These are phyloP conservation scores for Myotis pilosus DNA, from an alignment of 2,797 vertebrate species.

Conservation along the genomic window DNA sequence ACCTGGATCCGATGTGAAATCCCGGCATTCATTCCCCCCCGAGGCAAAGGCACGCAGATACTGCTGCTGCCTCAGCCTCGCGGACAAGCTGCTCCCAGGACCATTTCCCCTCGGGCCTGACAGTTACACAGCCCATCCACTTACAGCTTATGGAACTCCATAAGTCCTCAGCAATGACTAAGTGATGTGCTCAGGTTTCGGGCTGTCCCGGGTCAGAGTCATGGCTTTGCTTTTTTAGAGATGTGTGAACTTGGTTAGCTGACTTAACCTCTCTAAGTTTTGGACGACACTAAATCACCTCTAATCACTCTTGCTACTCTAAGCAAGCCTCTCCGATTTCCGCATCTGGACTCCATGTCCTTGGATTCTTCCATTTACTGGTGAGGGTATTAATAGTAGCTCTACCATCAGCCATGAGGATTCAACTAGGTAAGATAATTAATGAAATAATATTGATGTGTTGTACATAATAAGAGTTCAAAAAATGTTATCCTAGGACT, in stretches of 20 bases:
- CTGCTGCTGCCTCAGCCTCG: not conserved
- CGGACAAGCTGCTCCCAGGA: not conserved
- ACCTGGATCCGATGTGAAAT: conserved; percentile 38
- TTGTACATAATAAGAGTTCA: not conserved
- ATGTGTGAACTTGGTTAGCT: not conserved
- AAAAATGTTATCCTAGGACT: not conserved
- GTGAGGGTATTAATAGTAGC: not conserved
- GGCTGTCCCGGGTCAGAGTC: not conserved
- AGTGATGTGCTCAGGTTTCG: not conserved
- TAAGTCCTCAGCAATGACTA: not conserved
- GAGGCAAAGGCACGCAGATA: not conserved
- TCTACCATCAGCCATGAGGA: not conserved
- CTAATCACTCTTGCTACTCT: not conserved
- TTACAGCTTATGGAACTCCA: not conserved
- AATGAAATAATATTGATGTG: not conserved
- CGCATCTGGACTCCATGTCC: not conserved
- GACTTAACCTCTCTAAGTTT: not conserved
- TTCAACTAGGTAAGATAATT: not conserved
- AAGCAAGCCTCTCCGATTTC: not conserved
- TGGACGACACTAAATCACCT: not conserved
- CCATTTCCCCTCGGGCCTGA: not conserved
- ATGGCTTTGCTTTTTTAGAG: not conserved
- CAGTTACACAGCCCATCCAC: not conserved
- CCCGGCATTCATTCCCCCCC: not conserved
- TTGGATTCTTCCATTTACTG: not conserved